Evolutionary conservation across 2,797 vertebrate genomes (phyloP), one percentile per base, ranked within the genome.

Genomic region (Pogonophryne albipinna): DNA sequence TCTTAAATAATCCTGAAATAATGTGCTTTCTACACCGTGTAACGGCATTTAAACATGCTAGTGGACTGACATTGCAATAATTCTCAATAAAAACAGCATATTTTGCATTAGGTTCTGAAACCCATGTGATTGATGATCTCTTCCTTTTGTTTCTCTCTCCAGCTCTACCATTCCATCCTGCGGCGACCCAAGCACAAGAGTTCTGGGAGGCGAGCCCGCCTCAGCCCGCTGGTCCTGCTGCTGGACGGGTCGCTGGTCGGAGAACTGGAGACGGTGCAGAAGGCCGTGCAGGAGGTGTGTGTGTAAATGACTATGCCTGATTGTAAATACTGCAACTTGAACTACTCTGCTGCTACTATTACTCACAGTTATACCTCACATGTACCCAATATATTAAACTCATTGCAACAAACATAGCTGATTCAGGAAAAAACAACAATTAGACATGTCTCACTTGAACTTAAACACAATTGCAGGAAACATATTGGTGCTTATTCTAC

Each of bases 241-340:
- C 91, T 98, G 90, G 97, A 98, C 0, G 97, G 96, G 0, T 93
- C 97, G 0, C 81, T 98, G 67, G 95, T 96, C 0, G 97, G 97
- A 20, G 97, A 98, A 80, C 90, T 98, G 92, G 97, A 98, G 0
- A 96, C 95, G 2, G 97, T 98, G 63, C 95, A 97, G 91, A 95
- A 86, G 80, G 96, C 96, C 0, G 89, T 97, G 64, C 95, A 96
- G 62, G 96, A 98, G 96, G 97, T 97, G 66, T 76, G 91, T 66
- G 2, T 34, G 7, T 70, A 20, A 34, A 51, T 9, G 16, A 15
- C 20, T 70, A 19, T 14, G 47, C n/a, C 45, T 63, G 8, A 34
- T 19, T 46, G 42, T 61, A 58, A 16, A 19, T 19, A 51, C 15
- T 60, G 14, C 53, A 9, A 56, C 20, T 15, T 3, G 23, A 46